A percentile compares a stretch with the other conserved stretches of the same genome.
phyloP scores from a whole-genome alignment of 2,797 vertebrate genomes.

The Chromis chromis region DNA sequence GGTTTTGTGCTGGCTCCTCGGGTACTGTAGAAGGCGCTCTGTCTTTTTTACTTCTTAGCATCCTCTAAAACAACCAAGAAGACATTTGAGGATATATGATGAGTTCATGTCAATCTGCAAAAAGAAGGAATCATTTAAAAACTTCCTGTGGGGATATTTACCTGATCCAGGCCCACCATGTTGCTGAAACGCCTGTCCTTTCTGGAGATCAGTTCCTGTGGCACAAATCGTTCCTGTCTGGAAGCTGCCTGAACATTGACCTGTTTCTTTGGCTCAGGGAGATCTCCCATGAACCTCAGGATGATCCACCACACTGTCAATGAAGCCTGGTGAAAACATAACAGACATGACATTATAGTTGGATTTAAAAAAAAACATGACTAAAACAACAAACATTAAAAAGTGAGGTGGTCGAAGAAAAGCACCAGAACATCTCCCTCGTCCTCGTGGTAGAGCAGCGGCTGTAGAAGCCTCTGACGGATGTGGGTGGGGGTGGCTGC shows the following conservation, averaged over 20 bases:
- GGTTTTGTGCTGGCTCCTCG: constrained; percentile 57
- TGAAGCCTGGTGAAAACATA: constrained; percentile 84
- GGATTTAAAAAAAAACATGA: neutral
- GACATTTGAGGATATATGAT: neutral
- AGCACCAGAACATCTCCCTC: constrained; percentile 89
- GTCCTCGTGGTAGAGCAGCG: constrained; percentile 93
- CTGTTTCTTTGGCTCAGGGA: constrained; percentile 89
- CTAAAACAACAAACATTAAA: neutral
- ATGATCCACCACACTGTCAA: constrained; percentile 93
- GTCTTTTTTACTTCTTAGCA: constrained; percentile 74
- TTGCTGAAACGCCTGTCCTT: constrained; percentile 82
- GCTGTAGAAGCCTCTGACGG: constrained; percentile 86
- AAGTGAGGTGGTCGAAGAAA: neutral
- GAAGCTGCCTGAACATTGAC: constrained; percentile 54
- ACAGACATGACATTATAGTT: neutral
- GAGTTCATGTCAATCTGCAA: neutral
- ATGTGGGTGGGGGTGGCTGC: constrained; percentile 88
- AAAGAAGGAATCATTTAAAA: neutral
- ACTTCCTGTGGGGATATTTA: constrained; percentile 34
- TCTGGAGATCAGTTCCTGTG: constrained; percentile 74
- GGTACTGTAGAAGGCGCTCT: constrained; percentile 48
- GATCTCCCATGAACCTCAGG: constrained; percentile 96
- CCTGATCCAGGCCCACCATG: constrained; percentile 85
- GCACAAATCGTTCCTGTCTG: constrained; percentile 59
- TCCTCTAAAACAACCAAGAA: constrained; percentile 66